These are phyloP conservation scores for Caligus rogercresseyi DNA, from an alignment of 1,140 invertebrate species.

Conservation along the genomic window DNA sequence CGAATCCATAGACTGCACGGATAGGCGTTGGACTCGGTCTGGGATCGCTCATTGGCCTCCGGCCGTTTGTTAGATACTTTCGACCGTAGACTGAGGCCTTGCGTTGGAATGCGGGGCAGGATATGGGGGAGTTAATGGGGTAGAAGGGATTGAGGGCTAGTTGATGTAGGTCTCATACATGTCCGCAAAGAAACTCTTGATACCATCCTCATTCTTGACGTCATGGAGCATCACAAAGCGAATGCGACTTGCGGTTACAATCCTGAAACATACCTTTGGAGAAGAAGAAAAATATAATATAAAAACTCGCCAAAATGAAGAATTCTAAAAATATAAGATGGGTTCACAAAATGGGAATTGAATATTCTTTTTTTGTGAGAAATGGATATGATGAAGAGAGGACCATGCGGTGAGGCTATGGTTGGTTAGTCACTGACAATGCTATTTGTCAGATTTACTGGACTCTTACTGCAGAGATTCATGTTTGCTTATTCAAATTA, in stretches of 20 bases:
- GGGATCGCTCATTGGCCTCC: constrained; percentile 18
- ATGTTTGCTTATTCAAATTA: too few relatives aligned
- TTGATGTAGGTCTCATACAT: constrained; percentile 56
- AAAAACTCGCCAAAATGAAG: too few relatives aligned
- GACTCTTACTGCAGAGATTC: too few relatives aligned
- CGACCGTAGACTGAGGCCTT: constrained; percentile 77
- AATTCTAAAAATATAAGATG: too few relatives aligned
- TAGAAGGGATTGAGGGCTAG: constrained; percentile 84
- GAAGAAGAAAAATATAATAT: neutral
- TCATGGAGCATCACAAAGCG: constrained; percentile 87
- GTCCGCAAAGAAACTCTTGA: constrained; percentile 95
- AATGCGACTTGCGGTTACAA: constrained; percentile 91
- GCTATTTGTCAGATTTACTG: too few relatives aligned
- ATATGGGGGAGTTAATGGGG: constrained; percentile 75
- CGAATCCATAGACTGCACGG: neutral
- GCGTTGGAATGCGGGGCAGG: constrained; percentile 83
- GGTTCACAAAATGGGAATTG: too few relatives aligned
- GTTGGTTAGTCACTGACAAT: too few relatives aligned
- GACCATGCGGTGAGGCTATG: too few relatives aligned
- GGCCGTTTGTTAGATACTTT: constrained; percentile 52
- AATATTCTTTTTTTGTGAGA: too few relatives aligned
- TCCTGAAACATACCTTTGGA: constrained; percentile 63
- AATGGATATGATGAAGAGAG: too few relatives aligned
- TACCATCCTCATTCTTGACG: constrained; percentile 91
- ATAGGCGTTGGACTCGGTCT: neutral